Conservation (phyloP, 2,888 invertebrate species). For the Oxystoma pomonae region DNA sequence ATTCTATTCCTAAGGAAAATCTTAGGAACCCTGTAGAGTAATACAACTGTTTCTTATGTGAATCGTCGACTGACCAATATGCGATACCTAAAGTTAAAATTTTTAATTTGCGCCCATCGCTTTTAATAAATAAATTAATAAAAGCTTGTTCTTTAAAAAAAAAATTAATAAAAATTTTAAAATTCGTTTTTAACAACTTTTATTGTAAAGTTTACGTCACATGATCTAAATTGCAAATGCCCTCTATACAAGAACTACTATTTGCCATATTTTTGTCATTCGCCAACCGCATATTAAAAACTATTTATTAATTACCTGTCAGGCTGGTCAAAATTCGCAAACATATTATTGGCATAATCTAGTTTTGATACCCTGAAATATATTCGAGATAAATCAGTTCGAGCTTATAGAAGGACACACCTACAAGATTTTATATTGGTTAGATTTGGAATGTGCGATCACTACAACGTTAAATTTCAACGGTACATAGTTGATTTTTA, state of each 20-base stretch:
- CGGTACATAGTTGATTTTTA: not conserved
- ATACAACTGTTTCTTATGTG: too few relatives aligned
- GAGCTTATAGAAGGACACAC: not conserved
- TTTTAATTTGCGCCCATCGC: too few relatives aligned
- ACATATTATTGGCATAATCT: not conserved
- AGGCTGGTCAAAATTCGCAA: not conserved
- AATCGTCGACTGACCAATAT: too few relatives aligned
- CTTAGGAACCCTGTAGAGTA: too few relatives aligned
- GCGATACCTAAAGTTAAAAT: too few relatives aligned
- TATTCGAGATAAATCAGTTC: not conserved
- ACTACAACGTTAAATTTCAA: not conserved
- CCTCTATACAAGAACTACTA: not conserved
- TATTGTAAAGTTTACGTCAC: too few relatives aligned
- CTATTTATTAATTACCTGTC: not conserved
- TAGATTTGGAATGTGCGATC: not conserved
- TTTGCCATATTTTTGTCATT: not conserved
- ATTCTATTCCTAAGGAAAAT: too few relatives aligned
- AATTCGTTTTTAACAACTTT: too few relatives aligned
- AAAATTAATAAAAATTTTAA: too few relatives aligned
- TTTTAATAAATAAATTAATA: too few relatives aligned
- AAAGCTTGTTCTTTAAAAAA: too few relatives aligned
- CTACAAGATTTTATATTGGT: not conserved
- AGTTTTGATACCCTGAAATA: not conserved
- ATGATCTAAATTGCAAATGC: not conserved
- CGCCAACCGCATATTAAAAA: not conserved